Conservation (phyloP, 37 sponge, comb jelly and placozoan genomes). For the Halichondria panicea region DNA sequence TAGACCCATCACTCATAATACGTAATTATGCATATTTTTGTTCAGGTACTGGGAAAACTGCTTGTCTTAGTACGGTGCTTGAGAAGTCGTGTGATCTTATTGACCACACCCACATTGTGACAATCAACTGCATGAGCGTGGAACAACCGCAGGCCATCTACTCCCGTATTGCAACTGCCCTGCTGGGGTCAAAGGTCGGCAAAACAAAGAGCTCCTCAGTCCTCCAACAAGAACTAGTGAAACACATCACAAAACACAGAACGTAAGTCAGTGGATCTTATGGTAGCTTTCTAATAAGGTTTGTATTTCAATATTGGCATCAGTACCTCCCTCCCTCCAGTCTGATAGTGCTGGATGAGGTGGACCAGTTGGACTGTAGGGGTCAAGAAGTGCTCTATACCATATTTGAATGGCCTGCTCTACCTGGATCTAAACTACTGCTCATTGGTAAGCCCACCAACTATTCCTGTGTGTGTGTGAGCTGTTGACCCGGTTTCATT, state of each 20-base stretch:
- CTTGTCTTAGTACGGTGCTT: conserved; percentile 65
- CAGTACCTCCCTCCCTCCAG: conserved; percentile 9
- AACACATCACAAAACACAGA: conserved; percentile 38
- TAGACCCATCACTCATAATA: no score
- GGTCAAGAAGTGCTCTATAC: conserved; percentile 84
- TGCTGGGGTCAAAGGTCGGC: neutral
- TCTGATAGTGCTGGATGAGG: conserved; percentile 87
- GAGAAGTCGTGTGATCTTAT: neutral
- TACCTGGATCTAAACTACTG: conserved; percentile 65
- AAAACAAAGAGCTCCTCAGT: neutral
- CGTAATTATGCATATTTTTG: no score
- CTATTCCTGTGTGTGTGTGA: no score
- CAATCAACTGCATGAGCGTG: conserved; percentile 67
- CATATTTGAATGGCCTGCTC: conserved; percentile 86
- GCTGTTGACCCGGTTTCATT: neutral
- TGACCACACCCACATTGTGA: neutral
- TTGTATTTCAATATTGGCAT: neutral
- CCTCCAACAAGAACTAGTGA: neutral
- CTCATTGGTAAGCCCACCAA: conserved; percentile 86
- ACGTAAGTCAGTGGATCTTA: neutral
- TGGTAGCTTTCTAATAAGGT: neutral
- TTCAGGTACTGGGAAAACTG: conserved; percentile 94
- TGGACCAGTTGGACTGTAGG: conserved; percentile 75
- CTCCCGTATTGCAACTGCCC: conserved; percentile 8
- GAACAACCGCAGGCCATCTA: conserved; percentile 43